These are phyloP conservation scores for Enteromius anoplus DNA, from an alignment of 2,797 vertebrate species.

Conservation along the genomic window DNA sequence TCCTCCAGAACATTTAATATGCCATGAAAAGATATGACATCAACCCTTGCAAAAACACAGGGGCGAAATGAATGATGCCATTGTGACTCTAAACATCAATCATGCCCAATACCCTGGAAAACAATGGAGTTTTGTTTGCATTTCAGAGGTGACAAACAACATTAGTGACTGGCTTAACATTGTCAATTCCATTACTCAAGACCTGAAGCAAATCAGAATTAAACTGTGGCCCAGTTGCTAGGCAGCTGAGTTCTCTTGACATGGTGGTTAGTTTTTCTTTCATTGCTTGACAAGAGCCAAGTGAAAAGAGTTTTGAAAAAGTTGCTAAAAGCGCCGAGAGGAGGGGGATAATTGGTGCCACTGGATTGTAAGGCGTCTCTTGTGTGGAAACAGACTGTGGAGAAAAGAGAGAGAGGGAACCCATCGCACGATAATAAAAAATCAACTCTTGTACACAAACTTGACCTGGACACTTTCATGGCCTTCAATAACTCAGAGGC, in stretches of 20 bases:
- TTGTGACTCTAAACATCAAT: slow-evolving; percentile 96
- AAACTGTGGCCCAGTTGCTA: slow-evolving; percentile 99
- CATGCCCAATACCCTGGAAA: slow-evolving; percentile 87
- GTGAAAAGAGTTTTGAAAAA: slow-evolving; percentile 99
- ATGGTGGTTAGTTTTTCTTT: slow-evolving; percentile 99
- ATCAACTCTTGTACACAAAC: slow-evolving; percentile 99
- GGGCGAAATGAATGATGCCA: slow-evolving; percentile 94
- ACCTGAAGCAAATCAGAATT: slow-evolving; percentile 98
- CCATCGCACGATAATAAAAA: slow-evolving; percentile 82
- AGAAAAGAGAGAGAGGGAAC: slow-evolving; percentile 79
- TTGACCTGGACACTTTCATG: slow-evolving; percentile 91
- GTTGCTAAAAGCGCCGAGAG: slow-evolving; percentile 99
- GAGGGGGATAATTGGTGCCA: slow-evolving; percentile 97
- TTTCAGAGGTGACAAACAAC: slow-evolving; percentile 99
- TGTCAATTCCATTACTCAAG: slow-evolving; percentile 99
- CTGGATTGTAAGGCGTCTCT: slow-evolving; percentile 87
- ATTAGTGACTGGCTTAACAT: slow-evolving; percentile 97
- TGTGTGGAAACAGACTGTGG: slow-evolving; percentile 93
- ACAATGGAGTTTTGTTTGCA: slow-evolving; percentile 99
- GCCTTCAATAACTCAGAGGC: slow-evolving; percentile 84
- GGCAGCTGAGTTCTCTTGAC: slow-evolving; percentile 99
- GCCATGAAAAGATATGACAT: slow-evolving; percentile 99
- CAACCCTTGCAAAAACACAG: slow-evolving; percentile 92
- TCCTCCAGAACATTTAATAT: slow-evolving; percentile 91
- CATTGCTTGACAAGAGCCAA: slow-evolving; percentile 98